A percentile compares a stretch with the other conserved stretches of the same genome.
Conservation (phyloP, 2,113 vertebrate genomes). For the Menura novaehollandiae region DNA sequence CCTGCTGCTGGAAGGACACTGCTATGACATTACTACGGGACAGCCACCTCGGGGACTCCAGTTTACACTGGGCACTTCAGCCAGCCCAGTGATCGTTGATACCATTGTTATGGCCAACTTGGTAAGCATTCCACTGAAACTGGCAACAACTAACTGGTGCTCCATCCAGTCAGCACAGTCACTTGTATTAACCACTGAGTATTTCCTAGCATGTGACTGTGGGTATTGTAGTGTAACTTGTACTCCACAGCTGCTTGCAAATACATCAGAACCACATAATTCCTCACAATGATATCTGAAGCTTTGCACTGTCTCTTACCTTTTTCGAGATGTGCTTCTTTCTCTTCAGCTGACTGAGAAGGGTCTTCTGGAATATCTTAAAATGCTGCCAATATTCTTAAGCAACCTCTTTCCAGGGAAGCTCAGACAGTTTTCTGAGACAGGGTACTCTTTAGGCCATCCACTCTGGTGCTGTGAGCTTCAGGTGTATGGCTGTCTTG, state of each 20-base stretch:
- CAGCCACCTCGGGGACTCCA: constrained; percentile 95
- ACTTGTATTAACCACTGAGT: background rate
- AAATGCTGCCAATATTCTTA: background rate
- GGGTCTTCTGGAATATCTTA: background rate
- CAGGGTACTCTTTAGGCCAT: background rate
- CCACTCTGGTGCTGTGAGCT: background rate
- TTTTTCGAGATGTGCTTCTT: background rate
- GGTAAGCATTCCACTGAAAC: constrained; percentile 51
- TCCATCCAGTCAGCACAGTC: background rate
- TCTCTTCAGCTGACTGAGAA: background rate
- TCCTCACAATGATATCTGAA: background rate
- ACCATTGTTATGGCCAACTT: constrained; percentile 99
- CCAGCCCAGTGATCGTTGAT: constrained; percentile 85
- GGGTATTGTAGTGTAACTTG: background rate
- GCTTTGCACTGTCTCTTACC: background rate
- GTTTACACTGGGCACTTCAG: constrained; percentile 89
- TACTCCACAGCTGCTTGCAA: background rate
- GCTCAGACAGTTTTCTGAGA: background rate
- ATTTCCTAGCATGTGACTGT: rapidly evolving
- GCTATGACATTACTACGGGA: constrained; percentile 95
- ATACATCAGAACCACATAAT: background rate
- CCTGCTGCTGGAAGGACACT: constrained; percentile 93
- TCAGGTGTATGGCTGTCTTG: background rate
- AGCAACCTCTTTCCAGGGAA: background rate
- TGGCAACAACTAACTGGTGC: background rate